Evolutionary conservation across 2,888 invertebrate species (phyloP).

Genomic region (Sesia bembeciformis): DNA sequence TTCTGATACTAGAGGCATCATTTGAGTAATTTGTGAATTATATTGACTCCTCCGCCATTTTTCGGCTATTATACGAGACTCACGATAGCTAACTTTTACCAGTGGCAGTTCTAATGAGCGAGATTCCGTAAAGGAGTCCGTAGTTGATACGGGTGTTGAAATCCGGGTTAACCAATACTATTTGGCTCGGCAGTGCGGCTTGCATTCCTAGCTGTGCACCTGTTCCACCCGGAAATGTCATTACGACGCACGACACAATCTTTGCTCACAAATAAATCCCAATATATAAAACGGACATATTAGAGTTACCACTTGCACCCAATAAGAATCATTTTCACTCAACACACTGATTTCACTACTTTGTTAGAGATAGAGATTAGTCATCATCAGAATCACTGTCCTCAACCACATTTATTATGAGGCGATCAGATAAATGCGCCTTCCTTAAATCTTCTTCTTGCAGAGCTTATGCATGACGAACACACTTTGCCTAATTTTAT

Average conservation of each 20-base stretch:
- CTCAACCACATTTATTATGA: too few relatives aligned
- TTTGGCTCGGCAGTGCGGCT: conserved; percentile 30
- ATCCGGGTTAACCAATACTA: conserved; percentile 28
- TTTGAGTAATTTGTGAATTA: conserved; percentile 87
- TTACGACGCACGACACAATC: conserved; percentile 14
- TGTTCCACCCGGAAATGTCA: conserved; percentile 45
- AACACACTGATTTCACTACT: background rate
- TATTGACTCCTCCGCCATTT: conserved; percentile 92
- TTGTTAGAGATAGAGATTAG: background rate
- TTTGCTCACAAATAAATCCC: background rate
- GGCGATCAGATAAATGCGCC: too few relatives aligned
- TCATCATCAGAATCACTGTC: too few relatives aligned
- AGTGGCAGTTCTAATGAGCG: conserved; percentile 52
- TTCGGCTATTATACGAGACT: conserved; percentile 91
- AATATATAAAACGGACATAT: background rate
- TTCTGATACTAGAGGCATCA: conserved; percentile 88
- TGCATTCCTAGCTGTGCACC: conserved; percentile 35
- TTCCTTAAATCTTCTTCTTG: too few relatives aligned
- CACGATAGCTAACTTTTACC: conserved; percentile 80
- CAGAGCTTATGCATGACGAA: too few relatives aligned
- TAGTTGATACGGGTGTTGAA: conserved; percentile 30
- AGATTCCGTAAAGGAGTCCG: conserved; percentile 59
- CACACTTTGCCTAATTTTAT: too few relatives aligned
- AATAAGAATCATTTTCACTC: too few relatives aligned
- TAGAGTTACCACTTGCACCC: background rate